phyloP scores from a whole-genome alignment of 2,888 invertebrate species.

The Mayetiola destructor region DNA sequence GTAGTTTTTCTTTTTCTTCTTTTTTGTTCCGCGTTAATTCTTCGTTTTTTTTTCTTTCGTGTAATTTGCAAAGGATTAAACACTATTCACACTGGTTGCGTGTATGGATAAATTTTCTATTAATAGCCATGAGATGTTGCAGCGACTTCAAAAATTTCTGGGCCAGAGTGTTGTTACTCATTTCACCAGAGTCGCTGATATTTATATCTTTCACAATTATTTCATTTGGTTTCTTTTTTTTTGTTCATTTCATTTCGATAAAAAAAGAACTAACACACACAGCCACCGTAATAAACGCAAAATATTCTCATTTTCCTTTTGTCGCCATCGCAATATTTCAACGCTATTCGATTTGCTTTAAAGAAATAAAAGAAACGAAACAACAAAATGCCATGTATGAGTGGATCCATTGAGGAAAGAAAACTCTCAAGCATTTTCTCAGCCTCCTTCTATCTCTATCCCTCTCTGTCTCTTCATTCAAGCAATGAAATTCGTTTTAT shows the following conservation, averaged over 20 bases:
- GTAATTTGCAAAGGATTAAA: conserved; percentile 13
- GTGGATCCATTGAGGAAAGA: conserved; percentile 1
- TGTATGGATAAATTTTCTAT: conserved; percentile 13
- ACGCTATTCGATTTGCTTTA: not conserved
- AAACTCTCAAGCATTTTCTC: conserved; percentile 5
- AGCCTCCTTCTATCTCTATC: no score
- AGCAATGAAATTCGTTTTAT: not conserved
- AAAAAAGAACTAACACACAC: not conserved
- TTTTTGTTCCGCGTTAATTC: no score
- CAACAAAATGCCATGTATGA: conserved; percentile 1
- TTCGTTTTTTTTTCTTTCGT: no score
- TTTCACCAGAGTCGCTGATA: conserved; percentile 13
- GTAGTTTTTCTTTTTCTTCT: no score
- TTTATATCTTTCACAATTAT: conserved; percentile 13
- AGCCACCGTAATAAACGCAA: not conserved
- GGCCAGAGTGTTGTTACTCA: conserved; percentile 12
- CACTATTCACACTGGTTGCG: not conserved
- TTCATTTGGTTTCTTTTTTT: not conserved
- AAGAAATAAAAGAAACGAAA: no score
- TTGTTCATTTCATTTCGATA: conserved; percentile 5
- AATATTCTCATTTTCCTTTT: conserved; percentile 3
- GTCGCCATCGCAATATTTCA: conserved; percentile 2
- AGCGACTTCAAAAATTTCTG: conserved; percentile 8
- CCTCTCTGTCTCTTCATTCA: no score
- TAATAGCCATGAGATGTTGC: conserved; percentile 9